phyloP scores from a whole-genome alignment of 1,140 invertebrate species.

The Lysiphlebus fabarum region DNA sequence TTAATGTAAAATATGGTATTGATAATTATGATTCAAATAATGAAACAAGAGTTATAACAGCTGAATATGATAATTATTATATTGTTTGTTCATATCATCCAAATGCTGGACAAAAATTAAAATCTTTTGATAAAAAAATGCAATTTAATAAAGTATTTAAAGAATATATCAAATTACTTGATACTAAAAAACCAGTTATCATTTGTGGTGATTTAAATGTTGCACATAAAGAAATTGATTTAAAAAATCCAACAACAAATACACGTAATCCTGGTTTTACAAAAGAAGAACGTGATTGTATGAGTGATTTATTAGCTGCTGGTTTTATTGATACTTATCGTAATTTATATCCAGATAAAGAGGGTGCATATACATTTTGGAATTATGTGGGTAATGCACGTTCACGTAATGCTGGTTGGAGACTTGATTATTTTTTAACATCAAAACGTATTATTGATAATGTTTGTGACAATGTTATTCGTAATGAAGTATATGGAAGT shows the following conservation, averaged over 20 bases:
- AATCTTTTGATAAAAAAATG: slow-evolving; percentile 83
- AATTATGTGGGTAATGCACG: slow-evolving; percentile 82
- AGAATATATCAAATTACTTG: slow-evolving; percentile 73
- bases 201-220: slow-evolving; percentile 97
- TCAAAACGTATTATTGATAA: slow-evolving; percentile 74
- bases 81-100: slow-evolving; percentile 81
- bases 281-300: slow-evolving; percentile 85
- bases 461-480: slow-evolving; percentile 78
- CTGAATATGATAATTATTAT: slow-evolving; percentile 91
- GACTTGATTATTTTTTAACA: slow-evolving; percentile 92
- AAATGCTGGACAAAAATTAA: slow-evolving; percentile 75
- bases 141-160: slow-evolving; percentile 87
- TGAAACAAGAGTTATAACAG: slow-evolving; percentile 91
- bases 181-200: slow-evolving; percentile 90
- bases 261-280: slow-evolving; percentile 94
- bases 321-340: slow-evolving; percentile 89
- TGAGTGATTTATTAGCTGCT: slow-evolving; percentile 76
- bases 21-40: slow-evolving; percentile 69
- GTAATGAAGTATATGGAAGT: slow-evolving; percentile 73
- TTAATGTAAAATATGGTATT: slow-evolving; percentile 83
- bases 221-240: slow-evolving; percentile 91
- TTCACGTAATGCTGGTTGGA: slow-evolving; percentile 91
- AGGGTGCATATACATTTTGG: slow-evolving; percentile 91
- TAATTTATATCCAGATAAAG: slow-evolving; percentile 81
- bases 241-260: slow-evolving; percentile 93